A percentile compares a stretch with the other conserved stretches of the same genome.
These are phyloP conservation scores for Centropus bengalensis DNA, from an alignment of 2,113 vertebrate species.

Conservation along the genomic window DNA sequence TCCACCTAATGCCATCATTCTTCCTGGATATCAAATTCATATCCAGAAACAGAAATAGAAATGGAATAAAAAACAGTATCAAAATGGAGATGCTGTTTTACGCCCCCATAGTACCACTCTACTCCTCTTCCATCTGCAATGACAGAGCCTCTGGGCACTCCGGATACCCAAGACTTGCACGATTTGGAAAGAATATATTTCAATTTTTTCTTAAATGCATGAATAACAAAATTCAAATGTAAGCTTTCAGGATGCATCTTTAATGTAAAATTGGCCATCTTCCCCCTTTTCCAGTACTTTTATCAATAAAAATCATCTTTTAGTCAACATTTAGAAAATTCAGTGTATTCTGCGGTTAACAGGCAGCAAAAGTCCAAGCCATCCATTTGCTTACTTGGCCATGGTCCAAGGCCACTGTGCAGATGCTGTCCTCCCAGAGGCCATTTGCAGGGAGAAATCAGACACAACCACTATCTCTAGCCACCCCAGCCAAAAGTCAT, in stretches of 20 bases:
- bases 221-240: not conserved
- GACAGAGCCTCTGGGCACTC: not conserved
- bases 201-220: not conserved
- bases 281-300: not conserved
- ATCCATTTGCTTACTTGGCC: not conserved
- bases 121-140: not conserved
- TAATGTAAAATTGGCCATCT: not conserved
- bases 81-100: not conserved
- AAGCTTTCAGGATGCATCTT: not conserved
- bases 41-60: not conserved
- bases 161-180: not conserved
- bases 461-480: not conserved
- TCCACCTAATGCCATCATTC: not conserved
- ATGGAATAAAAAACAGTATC: not conserved
- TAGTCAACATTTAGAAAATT: not conserved
- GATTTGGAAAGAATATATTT: not conserved
- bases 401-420: not conserved
- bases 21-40: not conserved
- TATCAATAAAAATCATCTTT: not conserved
- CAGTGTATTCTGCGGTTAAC: not conserved
- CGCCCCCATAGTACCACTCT: not conserved
- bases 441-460: not conserved
- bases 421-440: not conserved
- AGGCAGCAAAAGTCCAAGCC: not conserved
- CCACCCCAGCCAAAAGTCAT: not conserved